Percentiles rank a stretch among this genome's conserved stretches.
phyloP scores from a whole-genome alignment of 1,140 invertebrate species.

The Limonius californicus region DNA sequence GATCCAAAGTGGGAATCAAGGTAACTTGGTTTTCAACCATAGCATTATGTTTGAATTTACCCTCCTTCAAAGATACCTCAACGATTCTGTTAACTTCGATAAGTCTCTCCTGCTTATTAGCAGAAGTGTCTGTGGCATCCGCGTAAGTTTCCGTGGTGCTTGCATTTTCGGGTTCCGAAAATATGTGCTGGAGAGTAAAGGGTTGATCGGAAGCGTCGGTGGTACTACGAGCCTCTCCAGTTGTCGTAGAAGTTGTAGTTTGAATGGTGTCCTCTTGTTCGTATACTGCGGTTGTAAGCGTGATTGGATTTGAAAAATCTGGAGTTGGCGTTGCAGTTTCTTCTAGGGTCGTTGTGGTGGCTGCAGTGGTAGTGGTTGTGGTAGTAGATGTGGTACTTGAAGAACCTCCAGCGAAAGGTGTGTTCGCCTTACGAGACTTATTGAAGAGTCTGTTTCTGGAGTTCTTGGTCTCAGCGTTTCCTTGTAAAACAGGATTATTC shows the following conservation, averaged over 20 bases:
- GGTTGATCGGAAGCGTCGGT: not conserved
- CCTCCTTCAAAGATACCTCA: constrained; percentile 58
- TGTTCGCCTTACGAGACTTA: not conserved
- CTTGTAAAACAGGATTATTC: not conserved
- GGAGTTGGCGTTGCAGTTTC: too few relatives aligned
- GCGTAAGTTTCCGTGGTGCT: not conserved
- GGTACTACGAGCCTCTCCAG: not conserved
- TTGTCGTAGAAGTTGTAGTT: constrained; percentile 22
- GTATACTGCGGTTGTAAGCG: too few relatives aligned
- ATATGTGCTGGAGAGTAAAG: not conserved
- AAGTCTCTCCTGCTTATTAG: constrained; percentile 52
- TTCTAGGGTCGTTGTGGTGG: not conserved
- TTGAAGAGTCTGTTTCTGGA: not conserved
- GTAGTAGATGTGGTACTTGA: too few relatives aligned
- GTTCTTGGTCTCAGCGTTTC: not conserved
- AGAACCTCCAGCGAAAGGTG: not conserved
- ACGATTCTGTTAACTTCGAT: constrained; percentile 63
- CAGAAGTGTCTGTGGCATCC: constrained; percentile 12
- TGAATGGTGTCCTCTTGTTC: too few relatives aligned
- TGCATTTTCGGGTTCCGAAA: constrained; percentile 1
- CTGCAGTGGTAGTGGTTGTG: too few relatives aligned
- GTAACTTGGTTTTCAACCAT: constrained; percentile 51
- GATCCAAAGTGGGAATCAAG: constrained; percentile 55
- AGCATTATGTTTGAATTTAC: constrained; percentile 51
- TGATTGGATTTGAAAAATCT: too few relatives aligned